Evolutionary conservation across 2,113 vertebrate species (phyloP).

Genomic region (Tetrao urogallus): DNA sequence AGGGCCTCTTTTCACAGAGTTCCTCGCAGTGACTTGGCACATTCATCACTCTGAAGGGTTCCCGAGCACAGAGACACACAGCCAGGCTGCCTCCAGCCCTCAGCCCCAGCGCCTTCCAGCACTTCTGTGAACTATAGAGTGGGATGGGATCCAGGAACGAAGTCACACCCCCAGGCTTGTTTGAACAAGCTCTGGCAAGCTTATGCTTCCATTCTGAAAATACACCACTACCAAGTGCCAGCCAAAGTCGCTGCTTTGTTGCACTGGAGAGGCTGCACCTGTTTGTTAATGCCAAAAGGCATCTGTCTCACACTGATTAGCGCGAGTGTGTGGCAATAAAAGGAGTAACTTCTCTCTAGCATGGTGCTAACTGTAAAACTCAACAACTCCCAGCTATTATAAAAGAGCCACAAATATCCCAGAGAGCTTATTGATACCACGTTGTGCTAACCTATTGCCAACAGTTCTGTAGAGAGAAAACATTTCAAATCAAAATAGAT

Average conservation of each 20-base stretch:
- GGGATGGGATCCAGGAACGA: not conserved
- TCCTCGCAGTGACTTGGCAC: not conserved
- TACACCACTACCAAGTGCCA: not conserved
- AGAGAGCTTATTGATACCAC: not conserved
- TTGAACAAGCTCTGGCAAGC: not conserved
- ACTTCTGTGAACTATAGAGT: not conserved
- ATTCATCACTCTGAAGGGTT: not conserved
- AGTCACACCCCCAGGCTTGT: not conserved
- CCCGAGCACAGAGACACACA: not conserved
- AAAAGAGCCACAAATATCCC: not conserved
- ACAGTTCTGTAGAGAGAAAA: not conserved
- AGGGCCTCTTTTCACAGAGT: not conserved
- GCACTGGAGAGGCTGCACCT: not conserved
- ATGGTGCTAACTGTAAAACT: not conserved
- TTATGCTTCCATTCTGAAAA: not conserved
- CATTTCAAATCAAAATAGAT: not conserved
- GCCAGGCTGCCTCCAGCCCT: not conserved
- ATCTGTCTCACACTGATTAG: not conserved
- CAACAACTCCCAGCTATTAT: not conserved
- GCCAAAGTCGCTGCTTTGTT: not conserved
- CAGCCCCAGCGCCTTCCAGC: not conserved
- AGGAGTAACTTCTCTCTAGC: not conserved
- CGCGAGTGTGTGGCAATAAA: not conserved
- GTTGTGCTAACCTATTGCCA: not conserved
- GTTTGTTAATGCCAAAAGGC: constrained; percentile 11